phyloP scores from a whole-genome alignment of 2,888 invertebrate genomes.

The Congeria kusceri region DNA sequence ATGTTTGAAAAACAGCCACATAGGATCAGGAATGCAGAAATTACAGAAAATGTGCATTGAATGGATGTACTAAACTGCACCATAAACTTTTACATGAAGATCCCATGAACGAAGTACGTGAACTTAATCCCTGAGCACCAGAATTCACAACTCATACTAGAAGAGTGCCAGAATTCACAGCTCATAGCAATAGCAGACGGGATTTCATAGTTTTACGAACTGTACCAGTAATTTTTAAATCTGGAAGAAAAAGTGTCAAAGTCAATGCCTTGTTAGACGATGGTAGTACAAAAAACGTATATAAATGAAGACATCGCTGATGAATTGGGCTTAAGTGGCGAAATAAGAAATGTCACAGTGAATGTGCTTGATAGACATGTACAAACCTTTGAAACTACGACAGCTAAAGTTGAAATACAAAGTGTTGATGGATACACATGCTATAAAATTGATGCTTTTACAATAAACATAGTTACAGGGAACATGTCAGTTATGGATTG shows the following conservation, averaged over 20 bases:
- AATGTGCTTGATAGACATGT: constrained; percentile 30
- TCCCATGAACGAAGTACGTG: no score
- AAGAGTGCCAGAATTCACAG: no score
- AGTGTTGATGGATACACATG: constrained; percentile 17
- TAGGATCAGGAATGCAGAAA: constrained; percentile 3
- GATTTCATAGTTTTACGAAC: no score
- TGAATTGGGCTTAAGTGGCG: constrained; percentile 32
- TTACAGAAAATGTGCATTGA: not conserved
- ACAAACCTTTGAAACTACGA: constrained; percentile 25
- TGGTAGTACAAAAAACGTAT: constrained; percentile 57
- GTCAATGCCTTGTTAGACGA: constrained; percentile 56
- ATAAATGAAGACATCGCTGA: constrained; percentile 43
- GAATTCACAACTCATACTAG: no score
- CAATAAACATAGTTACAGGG: constrained; percentile 7
- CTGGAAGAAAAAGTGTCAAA: not conserved
- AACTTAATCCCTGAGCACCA: no score
- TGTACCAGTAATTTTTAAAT: no score
- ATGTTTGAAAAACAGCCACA: constrained; percentile 6
- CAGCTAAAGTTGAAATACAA: constrained; percentile 13
- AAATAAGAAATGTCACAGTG: constrained; percentile 11
- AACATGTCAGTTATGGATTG: constrained; percentile 8
- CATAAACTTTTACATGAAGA: no score
- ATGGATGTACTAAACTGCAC: no score
- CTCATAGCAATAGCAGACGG: no score
- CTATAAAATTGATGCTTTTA: not conserved